Conservation (phyloP, 2,888 invertebrate genomes). For the Reticulitermes lucifugus region DNA sequence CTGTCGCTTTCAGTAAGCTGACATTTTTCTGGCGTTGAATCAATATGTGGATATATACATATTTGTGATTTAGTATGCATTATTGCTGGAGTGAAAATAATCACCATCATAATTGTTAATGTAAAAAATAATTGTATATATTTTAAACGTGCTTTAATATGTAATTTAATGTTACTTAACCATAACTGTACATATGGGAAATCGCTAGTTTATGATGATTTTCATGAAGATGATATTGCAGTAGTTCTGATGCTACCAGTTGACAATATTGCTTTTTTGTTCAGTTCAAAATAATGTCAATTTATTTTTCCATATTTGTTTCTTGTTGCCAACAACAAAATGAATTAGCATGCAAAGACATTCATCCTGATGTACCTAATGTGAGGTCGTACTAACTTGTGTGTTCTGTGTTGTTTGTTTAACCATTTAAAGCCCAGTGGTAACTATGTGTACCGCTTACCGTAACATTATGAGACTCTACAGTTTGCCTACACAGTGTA, state of each 20-base stretch:
- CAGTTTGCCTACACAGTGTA: too few species aligned
- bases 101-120: neutral
- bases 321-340: neutral
- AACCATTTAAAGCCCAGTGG: too few species aligned
- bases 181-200: neutral
- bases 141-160: neutral
- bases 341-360: neutral
- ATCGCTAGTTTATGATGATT: neutral
- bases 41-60: neutral
- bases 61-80: neutral
- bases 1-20: neutral
- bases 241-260: neutral
- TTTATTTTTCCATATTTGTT: neutral
- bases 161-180: neutral
- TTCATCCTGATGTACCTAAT: neutral
- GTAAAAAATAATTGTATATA: neutral
- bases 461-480: too few species aligned
- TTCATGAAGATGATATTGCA: neutral
- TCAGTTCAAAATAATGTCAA: neutral
- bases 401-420: neutral
- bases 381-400: neutral
- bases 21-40: neutral
- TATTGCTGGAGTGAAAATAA: neutral
- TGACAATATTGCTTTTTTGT: neutral
- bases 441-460: too few species aligned